phyloP scores from a whole-genome alignment of 2,113 vertebrate genomes.

The Mystacornis crossleyi region DNA sequence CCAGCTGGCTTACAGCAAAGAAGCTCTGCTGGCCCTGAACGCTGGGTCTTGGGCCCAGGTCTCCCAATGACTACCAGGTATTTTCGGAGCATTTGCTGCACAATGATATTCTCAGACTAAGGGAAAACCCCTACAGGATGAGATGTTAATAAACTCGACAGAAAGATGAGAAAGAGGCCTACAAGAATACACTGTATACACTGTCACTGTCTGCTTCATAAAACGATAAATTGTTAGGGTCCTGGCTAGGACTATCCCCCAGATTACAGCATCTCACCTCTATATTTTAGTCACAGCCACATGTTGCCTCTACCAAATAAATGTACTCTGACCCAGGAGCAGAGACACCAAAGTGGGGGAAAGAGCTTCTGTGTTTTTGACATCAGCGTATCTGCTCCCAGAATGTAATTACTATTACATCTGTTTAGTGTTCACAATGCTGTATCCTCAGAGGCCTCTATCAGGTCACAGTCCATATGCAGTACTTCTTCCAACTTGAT shows the following conservation, averaged over 20 bases:
- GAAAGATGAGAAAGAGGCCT: neutral
- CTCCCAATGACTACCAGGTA: fast-evolving
- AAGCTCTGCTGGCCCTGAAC: neutral
- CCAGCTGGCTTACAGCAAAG: neutral
- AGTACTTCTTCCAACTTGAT: neutral
- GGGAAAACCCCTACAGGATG: neutral
- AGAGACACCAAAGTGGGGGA: neutral
- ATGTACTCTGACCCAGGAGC: neutral
- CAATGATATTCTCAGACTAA: neutral
- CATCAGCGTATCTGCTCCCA: neutral
- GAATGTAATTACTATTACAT: neutral
- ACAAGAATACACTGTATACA: neutral
- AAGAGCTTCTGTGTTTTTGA: neutral
- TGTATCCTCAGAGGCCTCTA: neutral
- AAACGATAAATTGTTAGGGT: neutral
- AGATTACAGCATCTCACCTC: neutral
- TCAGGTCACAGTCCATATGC: neutral
- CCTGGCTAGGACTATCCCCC: neutral
- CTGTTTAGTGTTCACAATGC: neutral
- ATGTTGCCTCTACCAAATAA: neutral
- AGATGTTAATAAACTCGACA: neutral
- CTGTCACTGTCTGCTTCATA: neutral
- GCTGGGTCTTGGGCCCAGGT: neutral
- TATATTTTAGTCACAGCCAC: neutral
- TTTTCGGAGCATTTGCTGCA: neutral